Percentiles rank a stretch among this genome's conserved stretches.
Evolutionary conservation across 2,113 vertebrate species (phyloP).

Genomic region (Aptenodytes forsteri): DNA sequence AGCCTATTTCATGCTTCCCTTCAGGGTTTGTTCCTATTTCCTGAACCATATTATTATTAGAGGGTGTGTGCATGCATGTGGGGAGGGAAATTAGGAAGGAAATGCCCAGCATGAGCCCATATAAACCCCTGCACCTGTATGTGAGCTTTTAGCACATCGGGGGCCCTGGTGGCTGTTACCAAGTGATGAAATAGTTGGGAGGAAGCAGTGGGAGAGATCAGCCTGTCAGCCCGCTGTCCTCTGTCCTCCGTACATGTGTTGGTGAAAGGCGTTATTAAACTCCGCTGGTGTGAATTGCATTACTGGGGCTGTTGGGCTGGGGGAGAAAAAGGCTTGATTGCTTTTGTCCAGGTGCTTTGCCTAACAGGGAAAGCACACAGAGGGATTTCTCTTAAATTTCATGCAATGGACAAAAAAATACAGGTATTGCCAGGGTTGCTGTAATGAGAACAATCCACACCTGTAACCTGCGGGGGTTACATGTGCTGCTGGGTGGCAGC

Average conservation of each 20-base stretch:
- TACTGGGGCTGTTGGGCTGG: neutral
- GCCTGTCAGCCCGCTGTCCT: neutral
- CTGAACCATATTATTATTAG: neutral
- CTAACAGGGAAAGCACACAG: neutral
- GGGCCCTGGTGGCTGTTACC: neutral
- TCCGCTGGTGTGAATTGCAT: neutral
- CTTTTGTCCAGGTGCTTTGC: neutral
- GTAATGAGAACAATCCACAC: neutral
- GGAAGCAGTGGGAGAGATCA: neutral
- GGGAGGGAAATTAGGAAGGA: neutral
- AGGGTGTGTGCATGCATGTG: fast-evolving
- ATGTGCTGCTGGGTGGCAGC: neutral
- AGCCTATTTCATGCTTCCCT: constrained; percentile 10
- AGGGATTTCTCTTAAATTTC: neutral
- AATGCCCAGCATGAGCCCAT: neutral
- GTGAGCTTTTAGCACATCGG: neutral
- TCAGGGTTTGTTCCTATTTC: neutral
- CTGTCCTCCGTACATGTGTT: neutral
- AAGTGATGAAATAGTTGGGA: neutral
- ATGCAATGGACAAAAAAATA: neutral
- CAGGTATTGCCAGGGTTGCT: neutral
- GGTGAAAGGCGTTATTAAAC: neutral
- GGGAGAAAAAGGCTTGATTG: neutral
- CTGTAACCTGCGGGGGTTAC: neutral
- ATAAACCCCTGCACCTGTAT: fast-evolving